Evolutionary conservation across 2,888 invertebrate genomes (phyloP), one percentile per base, ranked within the genome.

Genomic region (Calephelis perditalis): DNA sequence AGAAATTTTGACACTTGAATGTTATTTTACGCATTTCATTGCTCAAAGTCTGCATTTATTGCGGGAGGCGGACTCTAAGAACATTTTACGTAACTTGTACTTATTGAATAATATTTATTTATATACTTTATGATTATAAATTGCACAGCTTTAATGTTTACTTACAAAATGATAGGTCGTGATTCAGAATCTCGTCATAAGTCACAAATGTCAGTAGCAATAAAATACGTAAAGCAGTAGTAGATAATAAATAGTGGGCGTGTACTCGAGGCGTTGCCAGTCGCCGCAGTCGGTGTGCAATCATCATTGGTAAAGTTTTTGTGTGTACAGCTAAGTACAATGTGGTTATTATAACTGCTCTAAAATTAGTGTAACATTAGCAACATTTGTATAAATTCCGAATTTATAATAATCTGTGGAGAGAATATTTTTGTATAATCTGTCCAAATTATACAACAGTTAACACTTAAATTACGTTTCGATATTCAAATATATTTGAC

Each of bases 141-240:
- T 86, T 87, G 79, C 84, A 84, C 90, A 90, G 90, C 90, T 90
- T 90, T 90, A 90, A 90, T 89, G 84, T 87, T 86, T 85, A 86
- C 86, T 86, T 89, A 87, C 87, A 87, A 85, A 86, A 86, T 86
- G 80, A 88, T 89, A 89, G 88, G 82, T 86, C 89, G 89, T 89
- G 89, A 88, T 90, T 89, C 86, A 84, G 89, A 89, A 89, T 90
- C 90, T 89, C 88, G 89, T 89, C 86, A 86, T 88, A 88, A 87
- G 89, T 90, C 89, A 89, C 90, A 90, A 89, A 84, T 73, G 84
- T 86, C 84, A 86, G 88, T 88, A 90, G 89, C 86, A 86, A 87
- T 88, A 85, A 68, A 80, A 80, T 79, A 80, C 77, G 79, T 83
- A 79, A 78, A 81, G 73, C 84, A 82, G 84, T 81, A 80, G 78